These are phyloP conservation scores for Lamprologus speciosus DNA, from an alignment of 2,113 vertebrate genomes.

Conservation along the genomic window DNA sequence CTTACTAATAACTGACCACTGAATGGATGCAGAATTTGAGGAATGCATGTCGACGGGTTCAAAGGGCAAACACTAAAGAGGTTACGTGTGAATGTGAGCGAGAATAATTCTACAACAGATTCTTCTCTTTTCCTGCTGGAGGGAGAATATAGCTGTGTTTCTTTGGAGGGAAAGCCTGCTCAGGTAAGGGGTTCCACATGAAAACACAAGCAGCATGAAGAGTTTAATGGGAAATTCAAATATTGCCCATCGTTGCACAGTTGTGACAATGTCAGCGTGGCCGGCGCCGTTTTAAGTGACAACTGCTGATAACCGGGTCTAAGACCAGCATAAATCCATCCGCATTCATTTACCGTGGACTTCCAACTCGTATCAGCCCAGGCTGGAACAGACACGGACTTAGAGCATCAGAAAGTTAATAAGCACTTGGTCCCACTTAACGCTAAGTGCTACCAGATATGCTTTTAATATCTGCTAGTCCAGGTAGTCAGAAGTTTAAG, in stretches of 20 bases:
- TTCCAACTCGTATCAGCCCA: constrained; percentile 54
- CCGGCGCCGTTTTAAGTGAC: constrained; percentile 43
- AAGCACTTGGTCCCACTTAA: constrained; percentile 72
- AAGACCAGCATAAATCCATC: constrained; percentile 76
- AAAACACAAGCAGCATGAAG: constrained; percentile 41
- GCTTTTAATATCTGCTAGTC: constrained; percentile 69
- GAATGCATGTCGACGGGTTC: neutral
- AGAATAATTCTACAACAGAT: neutral
- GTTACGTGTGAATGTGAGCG: neutral
- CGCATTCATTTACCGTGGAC: constrained; percentile 61
- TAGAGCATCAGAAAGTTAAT: constrained; percentile 66
- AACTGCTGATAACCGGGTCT: constrained; percentile 66
- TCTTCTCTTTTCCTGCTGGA: neutral
- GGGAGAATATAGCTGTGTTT: neutral
- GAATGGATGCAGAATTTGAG: neutral
- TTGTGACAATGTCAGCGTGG: constrained; percentile 43
- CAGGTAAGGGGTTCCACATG: constrained; percentile 40
- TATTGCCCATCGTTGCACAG: constrained; percentile 38
- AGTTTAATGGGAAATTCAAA: constrained; percentile 64
- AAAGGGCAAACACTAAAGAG: neutral
- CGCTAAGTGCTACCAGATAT: constrained; percentile 68
- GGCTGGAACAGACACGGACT: constrained; percentile 59
- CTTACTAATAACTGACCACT: constrained; percentile 7
- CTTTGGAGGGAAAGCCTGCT: neutral
- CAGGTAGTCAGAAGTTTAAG: constrained; percentile 62